Conservation (phyloP, 2,113 vertebrate species). For the Mirounga angustirostris region DNA sequence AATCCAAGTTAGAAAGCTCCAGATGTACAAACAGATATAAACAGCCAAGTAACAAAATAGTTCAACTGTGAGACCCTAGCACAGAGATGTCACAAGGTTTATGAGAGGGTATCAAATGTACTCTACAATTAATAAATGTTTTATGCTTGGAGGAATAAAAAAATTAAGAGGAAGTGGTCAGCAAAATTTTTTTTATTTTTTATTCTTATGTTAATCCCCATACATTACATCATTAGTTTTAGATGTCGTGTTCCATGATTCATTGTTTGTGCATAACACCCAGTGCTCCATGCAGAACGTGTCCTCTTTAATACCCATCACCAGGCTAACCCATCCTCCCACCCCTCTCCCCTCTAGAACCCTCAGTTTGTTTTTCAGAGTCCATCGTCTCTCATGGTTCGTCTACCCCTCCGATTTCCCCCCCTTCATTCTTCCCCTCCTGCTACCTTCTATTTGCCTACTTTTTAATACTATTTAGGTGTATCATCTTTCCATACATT, state of each 20-base stretch:
- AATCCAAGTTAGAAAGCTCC: conserved; percentile 23
- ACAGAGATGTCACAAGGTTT: neutral
- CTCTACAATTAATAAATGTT: neutral
- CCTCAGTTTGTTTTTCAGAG: no score
- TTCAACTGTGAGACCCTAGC: neutral
- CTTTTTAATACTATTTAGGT: neutral
- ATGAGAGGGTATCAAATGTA: neutral
- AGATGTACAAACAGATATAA: neutral
- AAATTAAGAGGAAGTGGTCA: neutral
- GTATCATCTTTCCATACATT: neutral
- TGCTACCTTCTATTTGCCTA: no score
- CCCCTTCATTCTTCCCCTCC: no score
- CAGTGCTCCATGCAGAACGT: no score
- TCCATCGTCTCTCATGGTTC: no score
- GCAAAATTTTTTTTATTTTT: conserved; percentile 29
- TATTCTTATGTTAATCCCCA: neutral
- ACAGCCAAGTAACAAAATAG: conserved; percentile 35
- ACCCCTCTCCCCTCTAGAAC: no score
- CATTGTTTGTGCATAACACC: no score
- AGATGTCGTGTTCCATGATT: no score
- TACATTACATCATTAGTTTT: no score
- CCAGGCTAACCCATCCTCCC: no score
- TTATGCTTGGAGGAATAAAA: neutral
- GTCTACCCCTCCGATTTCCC: no score
- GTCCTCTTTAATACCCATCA: no score